Conservation (phyloP, 2,888 invertebrate genomes). For the Dasysyrphus albostriatus region DNA sequence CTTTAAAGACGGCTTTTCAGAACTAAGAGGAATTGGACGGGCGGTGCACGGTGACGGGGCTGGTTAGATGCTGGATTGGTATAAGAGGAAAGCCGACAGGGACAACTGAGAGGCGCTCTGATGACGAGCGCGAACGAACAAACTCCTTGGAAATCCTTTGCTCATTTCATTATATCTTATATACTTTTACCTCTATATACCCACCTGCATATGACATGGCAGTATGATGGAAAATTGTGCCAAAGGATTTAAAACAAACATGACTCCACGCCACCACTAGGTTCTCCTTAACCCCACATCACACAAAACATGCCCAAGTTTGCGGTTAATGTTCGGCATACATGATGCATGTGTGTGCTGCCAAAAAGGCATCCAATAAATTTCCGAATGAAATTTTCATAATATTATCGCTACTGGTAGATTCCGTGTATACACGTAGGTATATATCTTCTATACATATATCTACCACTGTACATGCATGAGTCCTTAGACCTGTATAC, state of each 20-base stretch:
- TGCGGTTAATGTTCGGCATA: constrained; percentile 60
- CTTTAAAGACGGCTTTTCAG: constrained; percentile 54
- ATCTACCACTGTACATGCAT: not conserved
- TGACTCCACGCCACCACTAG: not conserved
- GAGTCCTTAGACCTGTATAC: not conserved
- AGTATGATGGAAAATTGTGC: constrained; percentile 21
- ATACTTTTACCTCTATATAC: constrained; percentile 22
- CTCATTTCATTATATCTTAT: constrained; percentile 39
- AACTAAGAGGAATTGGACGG: constrained; percentile 45
- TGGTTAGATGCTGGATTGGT: not conserved
- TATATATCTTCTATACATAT: not conserved
- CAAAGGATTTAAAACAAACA: constrained; percentile 43
- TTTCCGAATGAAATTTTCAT: constrained; percentile 61
- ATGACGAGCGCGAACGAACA: constrained; percentile 15
- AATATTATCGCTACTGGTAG: constrained; percentile 43
- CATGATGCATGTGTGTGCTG: constrained; percentile 62
- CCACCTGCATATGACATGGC: not conserved
- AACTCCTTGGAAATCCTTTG: constrained; percentile 15
- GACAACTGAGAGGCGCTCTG: constrained; percentile 26
- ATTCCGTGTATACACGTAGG: not conserved
- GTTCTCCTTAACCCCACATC: not conserved
- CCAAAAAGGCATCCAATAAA: constrained; percentile 58
- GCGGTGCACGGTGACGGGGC: not conserved
- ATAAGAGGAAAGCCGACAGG: constrained; percentile 29
- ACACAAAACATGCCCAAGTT: constrained; percentile 28